phyloP scores from a whole-genome alignment of 2,113 vertebrate genomes.

The Ceratotherium simum region DNA sequence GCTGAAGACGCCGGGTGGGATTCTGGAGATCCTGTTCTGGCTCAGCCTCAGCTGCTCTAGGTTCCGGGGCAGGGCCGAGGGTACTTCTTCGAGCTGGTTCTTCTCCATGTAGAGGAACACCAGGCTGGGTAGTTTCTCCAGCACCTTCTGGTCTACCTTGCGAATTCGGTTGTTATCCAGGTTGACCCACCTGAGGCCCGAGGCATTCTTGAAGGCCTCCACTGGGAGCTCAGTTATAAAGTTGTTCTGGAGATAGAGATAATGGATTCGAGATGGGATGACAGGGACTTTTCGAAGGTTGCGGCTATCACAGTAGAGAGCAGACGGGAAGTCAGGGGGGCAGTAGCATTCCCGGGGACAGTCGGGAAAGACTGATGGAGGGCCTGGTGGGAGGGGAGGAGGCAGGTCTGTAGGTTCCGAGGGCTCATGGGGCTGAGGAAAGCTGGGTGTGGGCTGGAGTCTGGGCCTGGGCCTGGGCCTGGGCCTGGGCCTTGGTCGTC shows the following conservation, averaged over 20 bases:
- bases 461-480: slow-evolving; percentile 80
- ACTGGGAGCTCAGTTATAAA: slow-evolving; percentile 94
- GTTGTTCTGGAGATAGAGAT: slow-evolving; percentile 98
- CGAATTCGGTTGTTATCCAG: slow-evolving; percentile 96
- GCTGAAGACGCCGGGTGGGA: slow-evolving; percentile 92
- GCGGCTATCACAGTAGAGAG: slow-evolving; percentile 97
- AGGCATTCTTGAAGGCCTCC: slow-evolving; percentile 95
- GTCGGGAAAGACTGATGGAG: slow-evolving; percentile 91
- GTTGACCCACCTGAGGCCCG: slow-evolving; percentile 94
- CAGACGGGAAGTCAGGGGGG: slow-evolving; percentile 91
- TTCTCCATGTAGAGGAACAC: slow-evolving; percentile 94
- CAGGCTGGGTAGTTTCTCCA: slow-evolving; percentile 93
- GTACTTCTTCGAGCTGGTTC: slow-evolving; percentile 95
- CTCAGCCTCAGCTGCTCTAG: slow-evolving; percentile 96
- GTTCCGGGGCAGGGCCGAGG: slow-evolving; percentile 91
- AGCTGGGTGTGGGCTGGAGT: slow-evolving; percentile 82
- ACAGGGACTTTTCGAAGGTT: slow-evolving; percentile 94
- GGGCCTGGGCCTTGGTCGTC: slow-evolving; percentile 73
- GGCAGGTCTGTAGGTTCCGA: slow-evolving; percentile 95
- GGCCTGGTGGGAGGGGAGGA: slow-evolving; percentile 92
- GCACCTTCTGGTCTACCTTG: slow-evolving; percentile 92
- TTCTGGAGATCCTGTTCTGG: slow-evolving; percentile 94
- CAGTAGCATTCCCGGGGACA: slow-evolving; percentile 96
- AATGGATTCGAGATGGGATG: slow-evolving; percentile 93
- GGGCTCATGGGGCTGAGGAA: slow-evolving; percentile 86